These are phyloP conservation scores for Monomorium pharaonis DNA, from an alignment of 1,140 invertebrate species.

Conservation along the genomic window DNA sequence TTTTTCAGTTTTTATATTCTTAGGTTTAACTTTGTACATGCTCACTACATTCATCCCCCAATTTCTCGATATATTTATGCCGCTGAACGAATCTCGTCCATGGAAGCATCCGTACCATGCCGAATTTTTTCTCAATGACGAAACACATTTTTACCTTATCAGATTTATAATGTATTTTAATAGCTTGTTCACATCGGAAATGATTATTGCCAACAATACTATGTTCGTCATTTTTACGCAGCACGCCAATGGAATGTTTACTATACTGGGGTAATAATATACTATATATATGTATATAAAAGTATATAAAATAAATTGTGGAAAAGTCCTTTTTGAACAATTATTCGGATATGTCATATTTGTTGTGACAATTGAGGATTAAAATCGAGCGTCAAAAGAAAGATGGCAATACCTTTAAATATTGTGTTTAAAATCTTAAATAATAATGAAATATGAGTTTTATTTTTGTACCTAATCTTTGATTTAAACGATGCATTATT, in stretches of 20 bases:
- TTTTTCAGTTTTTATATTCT: not conserved
- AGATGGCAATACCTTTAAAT: not conserved
- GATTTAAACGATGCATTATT: not conserved
- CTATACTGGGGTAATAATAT: slow-evolving; percentile 54
- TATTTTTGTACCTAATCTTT: not conserved
- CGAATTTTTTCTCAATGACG: slow-evolving; percentile 40
- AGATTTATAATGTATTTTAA: slow-evolving; percentile 5
- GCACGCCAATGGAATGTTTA: slow-evolving; percentile 62
- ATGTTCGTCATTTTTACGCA: slow-evolving; percentile 50
- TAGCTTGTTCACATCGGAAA: not conserved
- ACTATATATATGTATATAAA: too few relatives aligned
- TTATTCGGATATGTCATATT: too few relatives aligned
- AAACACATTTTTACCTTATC: slow-evolving; percentile 55
- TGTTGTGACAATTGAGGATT: too few relatives aligned
- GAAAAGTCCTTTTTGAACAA: too few relatives aligned
- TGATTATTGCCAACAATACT: not conserved
- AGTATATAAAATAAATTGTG: too few relatives aligned
- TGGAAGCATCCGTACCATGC: not conserved
- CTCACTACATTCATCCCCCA: not conserved
- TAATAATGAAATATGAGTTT: not conserved
- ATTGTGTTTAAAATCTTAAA: not conserved
- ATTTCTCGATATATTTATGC: slow-evolving; percentile 41
- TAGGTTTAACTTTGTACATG: not conserved
- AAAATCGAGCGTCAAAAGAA: not conserved
- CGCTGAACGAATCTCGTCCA: slow-evolving; percentile 49